phyloP scores from a whole-genome alignment of 1,140 invertebrate genomes.

The Vanessa atalanta region DNA sequence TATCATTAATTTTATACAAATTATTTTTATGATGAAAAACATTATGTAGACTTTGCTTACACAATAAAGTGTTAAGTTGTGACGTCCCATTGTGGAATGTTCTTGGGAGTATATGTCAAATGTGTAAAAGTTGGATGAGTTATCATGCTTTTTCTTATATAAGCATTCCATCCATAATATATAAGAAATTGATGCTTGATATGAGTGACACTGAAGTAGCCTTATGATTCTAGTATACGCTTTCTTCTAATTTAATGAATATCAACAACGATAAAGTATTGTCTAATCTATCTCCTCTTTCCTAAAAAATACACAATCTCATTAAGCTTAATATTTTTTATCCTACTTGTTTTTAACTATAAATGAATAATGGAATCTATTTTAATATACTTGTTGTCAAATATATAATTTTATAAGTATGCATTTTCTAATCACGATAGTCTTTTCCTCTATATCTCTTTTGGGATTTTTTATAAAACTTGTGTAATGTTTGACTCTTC shows the following conservation, averaged over 20 bases:
- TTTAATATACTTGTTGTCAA: conserved; percentile 22
- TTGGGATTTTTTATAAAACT: conserved; percentile 3
- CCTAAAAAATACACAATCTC: conserved; percentile 16
- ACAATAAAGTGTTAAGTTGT: conserved; percentile 2
- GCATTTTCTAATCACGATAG: conserved; percentile 18
- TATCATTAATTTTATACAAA: conserved; percentile 2
- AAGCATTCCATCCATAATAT: conserved; percentile 59
- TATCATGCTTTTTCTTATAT: conserved; percentile 13
- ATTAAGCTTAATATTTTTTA: conserved; percentile 11
- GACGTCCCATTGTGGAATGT: neutral
- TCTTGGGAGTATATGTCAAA: neutral
- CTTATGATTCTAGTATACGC: conserved; percentile 33
- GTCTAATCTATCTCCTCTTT: neutral
- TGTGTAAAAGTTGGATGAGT: neutral
- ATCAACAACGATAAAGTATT: conserved; percentile 6
- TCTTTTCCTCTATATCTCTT: conserved; percentile 14
- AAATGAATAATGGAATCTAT: conserved; percentile 18
- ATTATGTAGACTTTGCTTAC: neutral
- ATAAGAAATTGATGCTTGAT: conserved; percentile 3
- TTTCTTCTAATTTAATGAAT: conserved; percentile 9
- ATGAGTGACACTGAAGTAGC: conserved; percentile 6
- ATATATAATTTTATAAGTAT: conserved; percentile 25
- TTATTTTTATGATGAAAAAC: neutral
- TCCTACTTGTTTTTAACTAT: conserved; percentile 1
- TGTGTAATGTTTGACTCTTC: conserved; percentile 10